These are phyloP conservation scores for Andrena chrysosceles DNA, from an alignment of 2,888 invertebrate species.

Conservation along the genomic window DNA sequence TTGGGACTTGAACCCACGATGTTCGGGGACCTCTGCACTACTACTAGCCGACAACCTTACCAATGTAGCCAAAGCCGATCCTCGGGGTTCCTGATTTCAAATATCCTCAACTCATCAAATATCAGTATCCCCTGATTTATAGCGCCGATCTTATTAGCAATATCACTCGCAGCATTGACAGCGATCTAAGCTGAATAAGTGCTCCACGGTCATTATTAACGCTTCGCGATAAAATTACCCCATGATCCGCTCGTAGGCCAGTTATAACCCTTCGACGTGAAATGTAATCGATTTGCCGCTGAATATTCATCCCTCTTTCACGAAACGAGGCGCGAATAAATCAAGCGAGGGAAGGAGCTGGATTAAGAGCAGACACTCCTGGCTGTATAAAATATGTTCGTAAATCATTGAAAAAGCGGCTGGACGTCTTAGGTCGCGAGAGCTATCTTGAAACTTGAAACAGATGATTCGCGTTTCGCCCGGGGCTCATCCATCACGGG, in stretches of 20 bases:
- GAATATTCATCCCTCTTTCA: slow-evolving; percentile 21
- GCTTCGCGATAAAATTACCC: neutral
- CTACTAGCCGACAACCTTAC: too few relatives aligned
- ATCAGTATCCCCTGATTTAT: too few relatives aligned
- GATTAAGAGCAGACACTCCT: slow-evolving; percentile 42
- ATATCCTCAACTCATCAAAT: too few relatives aligned
- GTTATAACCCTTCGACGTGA: neutral
- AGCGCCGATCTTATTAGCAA: too few relatives aligned
- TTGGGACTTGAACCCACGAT: too few relatives aligned
- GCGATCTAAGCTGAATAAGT: too few relatives aligned
- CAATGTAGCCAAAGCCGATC: too few relatives aligned
- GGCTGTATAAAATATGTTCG: slow-evolving; percentile 39
- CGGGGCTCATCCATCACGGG: slow-evolving; percentile 50
- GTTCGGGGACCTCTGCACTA: too few relatives aligned
- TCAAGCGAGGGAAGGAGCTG: slow-evolving; percentile 27
- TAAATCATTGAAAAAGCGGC: slow-evolving; percentile 48
- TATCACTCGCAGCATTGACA: too few relatives aligned
- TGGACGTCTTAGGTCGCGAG: slow-evolving; percentile 38
- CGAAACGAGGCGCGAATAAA: slow-evolving; percentile 46
- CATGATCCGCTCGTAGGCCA: neutral
- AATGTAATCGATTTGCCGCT: slow-evolving; percentile 31
- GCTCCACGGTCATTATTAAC: neutral
- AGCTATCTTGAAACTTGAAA: slow-evolving; percentile 28
- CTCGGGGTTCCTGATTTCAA: too few relatives aligned
- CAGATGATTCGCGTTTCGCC: slow-evolving; percentile 46